Percentiles rank a stretch among this genome's conserved stretches.
phyloP scores from a whole-genome alignment of 2,113 vertebrate species.

The Lates calcarifer region DNA sequence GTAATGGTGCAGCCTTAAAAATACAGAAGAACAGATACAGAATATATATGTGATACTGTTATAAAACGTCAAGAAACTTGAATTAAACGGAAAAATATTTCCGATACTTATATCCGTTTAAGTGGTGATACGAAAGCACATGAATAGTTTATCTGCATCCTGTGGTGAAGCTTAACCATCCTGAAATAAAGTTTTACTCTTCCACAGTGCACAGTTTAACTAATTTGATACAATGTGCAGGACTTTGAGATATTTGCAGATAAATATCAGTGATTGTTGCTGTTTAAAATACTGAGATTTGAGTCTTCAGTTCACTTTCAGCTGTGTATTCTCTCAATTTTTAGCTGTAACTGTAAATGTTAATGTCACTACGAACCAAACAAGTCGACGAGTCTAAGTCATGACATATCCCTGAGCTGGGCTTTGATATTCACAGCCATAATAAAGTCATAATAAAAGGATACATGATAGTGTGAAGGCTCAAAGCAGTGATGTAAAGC shows the following conservation, averaged over 20 bases:
- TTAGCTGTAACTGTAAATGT: neutral
- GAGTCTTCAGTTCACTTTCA: neutral
- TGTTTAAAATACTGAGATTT: neutral
- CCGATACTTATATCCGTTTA: too few relatives aligned
- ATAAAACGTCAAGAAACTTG: neutral
- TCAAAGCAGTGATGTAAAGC: too few relatives aligned
- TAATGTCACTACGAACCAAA: neutral
- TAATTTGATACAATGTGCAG: neutral
- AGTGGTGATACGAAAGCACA: too few relatives aligned
- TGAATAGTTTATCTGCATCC: neutral
- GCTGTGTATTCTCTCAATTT: neutral
- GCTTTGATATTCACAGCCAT: neutral
- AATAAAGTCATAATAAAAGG: too few relatives aligned
- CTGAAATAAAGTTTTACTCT: neutral
- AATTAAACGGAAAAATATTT: neutral
- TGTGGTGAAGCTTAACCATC: neutral
- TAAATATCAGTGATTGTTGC: neutral
- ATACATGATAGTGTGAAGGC: too few relatives aligned
- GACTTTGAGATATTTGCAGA: neutral
- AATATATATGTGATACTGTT: too few relatives aligned
- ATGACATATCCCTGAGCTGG: neutral
- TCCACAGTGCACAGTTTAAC: neutral
- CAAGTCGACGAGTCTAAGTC: too few relatives aligned
- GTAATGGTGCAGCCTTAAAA: too few relatives aligned
- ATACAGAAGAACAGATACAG: too few relatives aligned